These are phyloP conservation scores for Camponotus floridanus DNA, from an alignment of 1,140 invertebrate species.

Conservation along the genomic window DNA sequence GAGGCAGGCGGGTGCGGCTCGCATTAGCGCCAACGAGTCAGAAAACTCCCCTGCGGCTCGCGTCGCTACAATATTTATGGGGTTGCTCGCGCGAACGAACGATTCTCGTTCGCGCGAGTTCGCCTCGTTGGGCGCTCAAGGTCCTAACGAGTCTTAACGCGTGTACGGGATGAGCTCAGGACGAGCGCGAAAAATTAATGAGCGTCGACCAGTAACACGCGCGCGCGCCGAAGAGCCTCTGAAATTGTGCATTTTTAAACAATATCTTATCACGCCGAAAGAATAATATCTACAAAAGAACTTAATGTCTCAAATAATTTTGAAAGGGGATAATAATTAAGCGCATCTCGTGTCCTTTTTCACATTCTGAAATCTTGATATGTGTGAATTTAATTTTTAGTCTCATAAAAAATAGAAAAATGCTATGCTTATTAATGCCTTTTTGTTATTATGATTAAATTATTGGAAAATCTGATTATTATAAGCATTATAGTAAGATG, in stretches of 20 bases:
- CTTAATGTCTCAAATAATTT: not conserved
- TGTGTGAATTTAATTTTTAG: not conserved
- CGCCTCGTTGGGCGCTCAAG: slow-evolving; percentile 75
- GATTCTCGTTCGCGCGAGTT: slow-evolving; percentile 76
- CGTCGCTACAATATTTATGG: slow-evolving; percentile 78
- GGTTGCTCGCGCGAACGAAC: slow-evolving; percentile 77
- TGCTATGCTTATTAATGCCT: not conserved
- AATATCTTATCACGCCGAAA: slow-evolving; percentile 35
- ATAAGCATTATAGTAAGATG: not conserved
- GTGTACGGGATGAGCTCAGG: slow-evolving; percentile 68
- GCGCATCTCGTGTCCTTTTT: not conserved
- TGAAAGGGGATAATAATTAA: not conserved
- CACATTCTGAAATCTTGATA: not conserved
- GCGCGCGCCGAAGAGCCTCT: slow-evolving; percentile 36
- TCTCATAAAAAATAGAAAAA: not conserved
- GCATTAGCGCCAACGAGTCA: slow-evolving; percentile 77
- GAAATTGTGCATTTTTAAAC: slow-evolving; percentile 61
- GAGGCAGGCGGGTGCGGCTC: slow-evolving; percentile 60
- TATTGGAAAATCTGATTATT: not conserved
- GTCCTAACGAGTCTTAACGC: slow-evolving; percentile 75
- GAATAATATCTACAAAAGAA: not conserved
- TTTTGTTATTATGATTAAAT: not conserved
- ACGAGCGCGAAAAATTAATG: slow-evolving; percentile 77
- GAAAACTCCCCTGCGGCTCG: slow-evolving; percentile 76
- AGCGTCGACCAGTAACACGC: slow-evolving; percentile 56